These are phyloP conservation scores for Cranoglanis bouderius DNA, from an alignment of 2,113 vertebrate genomes.

Conservation along the genomic window DNA sequence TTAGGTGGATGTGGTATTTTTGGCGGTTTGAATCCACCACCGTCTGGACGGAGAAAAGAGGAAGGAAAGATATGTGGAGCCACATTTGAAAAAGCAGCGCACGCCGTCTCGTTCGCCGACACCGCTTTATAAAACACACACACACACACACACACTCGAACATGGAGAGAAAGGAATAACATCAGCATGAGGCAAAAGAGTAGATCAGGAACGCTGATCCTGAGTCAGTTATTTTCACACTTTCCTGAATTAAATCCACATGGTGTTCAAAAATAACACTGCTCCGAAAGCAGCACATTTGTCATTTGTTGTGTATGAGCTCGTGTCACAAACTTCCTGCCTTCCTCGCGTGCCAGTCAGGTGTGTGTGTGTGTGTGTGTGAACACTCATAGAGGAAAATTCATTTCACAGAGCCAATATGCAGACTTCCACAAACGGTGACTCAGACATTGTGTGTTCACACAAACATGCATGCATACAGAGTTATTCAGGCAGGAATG, in stretches of 20 bases:
- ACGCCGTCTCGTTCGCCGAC: conserved; percentile 31
- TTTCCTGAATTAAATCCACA: not conserved
- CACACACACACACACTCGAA: conserved; percentile 49
- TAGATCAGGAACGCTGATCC: conserved; percentile 19
- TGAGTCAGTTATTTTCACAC: conserved; percentile 20
- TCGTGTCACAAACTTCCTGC: not conserved
- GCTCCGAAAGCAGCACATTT: not conserved
- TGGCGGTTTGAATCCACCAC: conserved; percentile 45
- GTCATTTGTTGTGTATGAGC: not conserved
- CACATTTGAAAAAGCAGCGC: conserved; percentile 29
- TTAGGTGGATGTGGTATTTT: conserved; percentile 47
- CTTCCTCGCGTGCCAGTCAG: not conserved
- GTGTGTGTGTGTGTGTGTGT: conserved; percentile 1
- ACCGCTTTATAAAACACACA: conserved; percentile 48
- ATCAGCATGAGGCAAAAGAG: not conserved
- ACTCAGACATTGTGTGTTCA: conserved; percentile 9
- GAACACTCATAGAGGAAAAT: not conserved
- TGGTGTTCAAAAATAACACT: not conserved
- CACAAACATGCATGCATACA: conserved; percentile 44
- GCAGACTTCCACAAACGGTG: conserved; percentile 26
- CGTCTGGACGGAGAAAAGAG: conserved; percentile 41
- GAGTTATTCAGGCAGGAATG: conserved; percentile 48
- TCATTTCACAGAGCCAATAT: not conserved
- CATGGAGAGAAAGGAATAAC: not conserved
- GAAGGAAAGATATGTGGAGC: conserved; percentile 36